phyloP scores from a whole-genome alignment of 2,888 invertebrate genomes.

The Brachypterus glaber region DNA sequence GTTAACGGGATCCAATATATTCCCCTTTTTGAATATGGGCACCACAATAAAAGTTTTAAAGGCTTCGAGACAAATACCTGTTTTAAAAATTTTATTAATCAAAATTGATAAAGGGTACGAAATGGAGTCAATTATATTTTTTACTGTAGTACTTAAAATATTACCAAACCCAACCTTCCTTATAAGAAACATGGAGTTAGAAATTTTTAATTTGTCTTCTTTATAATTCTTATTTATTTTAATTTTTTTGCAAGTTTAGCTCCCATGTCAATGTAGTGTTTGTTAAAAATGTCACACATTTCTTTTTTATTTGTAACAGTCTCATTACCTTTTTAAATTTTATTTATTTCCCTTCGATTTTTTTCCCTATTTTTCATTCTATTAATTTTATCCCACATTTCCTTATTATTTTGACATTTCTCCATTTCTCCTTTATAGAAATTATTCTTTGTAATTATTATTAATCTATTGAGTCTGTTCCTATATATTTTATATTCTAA shows the following conservation, averaged over 20 bases:
- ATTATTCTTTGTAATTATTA: neutral
- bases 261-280: neutral
- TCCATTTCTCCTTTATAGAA: neutral
- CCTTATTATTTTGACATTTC: neutral
- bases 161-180: neutral
- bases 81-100: too few species aligned
- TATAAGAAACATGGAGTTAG: neutral
- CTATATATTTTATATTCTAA: neutral
- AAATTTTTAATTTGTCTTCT: neutral
- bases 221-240: too few species aligned
- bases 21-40: neutral
- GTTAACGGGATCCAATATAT: too few species aligned
- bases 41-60: neutral
- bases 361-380: neutral
- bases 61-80: too few species aligned
- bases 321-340: neutral
- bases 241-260: neutral
- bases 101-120: too few species aligned
- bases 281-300: neutral
- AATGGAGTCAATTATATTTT: too few species aligned
- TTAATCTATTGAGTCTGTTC: neutral
- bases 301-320: neutral
- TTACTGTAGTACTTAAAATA: neutral
- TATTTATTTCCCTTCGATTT: neutral
- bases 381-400: neutral